Base-by-base conservation (phyloP, 2,113 vertebrate species). In the Galeopterus variegatus region DNA sequence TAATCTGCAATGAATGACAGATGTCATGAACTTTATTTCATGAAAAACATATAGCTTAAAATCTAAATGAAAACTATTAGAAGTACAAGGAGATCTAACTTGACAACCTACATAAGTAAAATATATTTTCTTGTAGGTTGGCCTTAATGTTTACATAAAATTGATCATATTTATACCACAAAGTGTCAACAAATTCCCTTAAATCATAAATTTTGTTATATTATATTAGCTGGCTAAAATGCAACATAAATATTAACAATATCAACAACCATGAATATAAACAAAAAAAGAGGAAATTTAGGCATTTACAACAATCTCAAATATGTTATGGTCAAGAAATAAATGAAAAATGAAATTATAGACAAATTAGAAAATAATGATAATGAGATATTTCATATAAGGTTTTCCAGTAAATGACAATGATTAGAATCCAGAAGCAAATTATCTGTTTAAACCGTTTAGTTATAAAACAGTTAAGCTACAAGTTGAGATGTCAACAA, bases 191-290 rank as follows among this genome's bases (percentile, higher is more conserved):
- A 88, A 87, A 79, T 77, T 60, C 26, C 13, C 2, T 65, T 17
- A 92, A 77, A 84, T 96, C 52, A 83, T 94, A 82, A 64, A 80
- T 92, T 84, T 90, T 85, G 33, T 69, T 69, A 15, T 69, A 92
- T 1, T 48, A 14, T 54, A 75, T 58, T 58, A 52, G 50, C 64
- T 88, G 83, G 6, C 58, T 23, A 88, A 83, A 96, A 62, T 84
- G 15, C 15, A 88, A 72, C 41, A 50, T 73, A 79, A 94, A n/a
- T 60, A 52, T 60, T 62, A 89, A 84, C 7, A 85, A 90, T 54
- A 48, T 69, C 21, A 85, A 89, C 33, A 92, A 54, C 50, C 60
- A 80, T 64, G 7, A 85, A 73, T 60, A 15, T 11, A 84, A 92
- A 73, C 13, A 45, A 65, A 58, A 54, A 54, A 62, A 67, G 28